A percentile compares a stretch with the other conserved stretches of the same genome.
Conservation (phyloP, 2,888 invertebrate genomes). For the Parasteatoda lunata region DNA sequence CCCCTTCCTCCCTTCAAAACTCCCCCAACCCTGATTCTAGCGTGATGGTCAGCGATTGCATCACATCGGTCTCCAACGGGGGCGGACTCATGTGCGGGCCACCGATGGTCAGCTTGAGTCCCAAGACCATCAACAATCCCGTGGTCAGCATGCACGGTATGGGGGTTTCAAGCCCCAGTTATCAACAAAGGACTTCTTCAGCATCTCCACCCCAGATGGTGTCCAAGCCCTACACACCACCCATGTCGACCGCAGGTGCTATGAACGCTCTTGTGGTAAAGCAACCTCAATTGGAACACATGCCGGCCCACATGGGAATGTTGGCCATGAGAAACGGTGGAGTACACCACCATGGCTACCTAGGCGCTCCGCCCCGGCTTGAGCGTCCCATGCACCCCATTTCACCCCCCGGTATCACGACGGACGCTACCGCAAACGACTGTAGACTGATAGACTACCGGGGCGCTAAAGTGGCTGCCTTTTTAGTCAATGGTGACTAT, state of each 20-base stretch:
- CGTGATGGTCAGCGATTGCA: slow-evolving; percentile 49
- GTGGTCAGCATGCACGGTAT: slow-evolving; percentile 30
- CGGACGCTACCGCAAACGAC: slow-evolving; percentile 85
- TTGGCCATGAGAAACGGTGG: slow-evolving; percentile 56
- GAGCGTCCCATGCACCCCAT: slow-evolving; percentile 64
- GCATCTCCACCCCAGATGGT: slow-evolving; percentile 51
- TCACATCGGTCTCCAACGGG: slow-evolving; percentile 10
- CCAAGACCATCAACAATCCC: slow-evolving; percentile 25
- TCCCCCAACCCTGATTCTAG: slow-evolving; percentile 65
- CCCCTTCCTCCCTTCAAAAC: slow-evolving; percentile 39
- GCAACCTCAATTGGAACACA: slow-evolving; percentile 37
- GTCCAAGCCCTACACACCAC: slow-evolving; percentile 65
- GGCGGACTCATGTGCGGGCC: slow-evolving; percentile 25
- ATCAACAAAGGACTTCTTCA: slow-evolving; percentile 44
- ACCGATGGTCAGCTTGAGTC: slow-evolving; percentile 43
- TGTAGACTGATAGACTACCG: slow-evolving; percentile 97
- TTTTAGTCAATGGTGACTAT: slow-evolving; percentile 81
- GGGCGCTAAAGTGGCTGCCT: slow-evolving; percentile 97
- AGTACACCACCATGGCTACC: slow-evolving; percentile 35
- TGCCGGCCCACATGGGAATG: slow-evolving; percentile 60
- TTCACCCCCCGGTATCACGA: slow-evolving; percentile 67
- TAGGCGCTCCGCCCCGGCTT: slow-evolving; percentile 47
- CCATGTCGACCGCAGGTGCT: slow-evolving; percentile 51
- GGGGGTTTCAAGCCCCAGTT: slow-evolving; percentile 2
- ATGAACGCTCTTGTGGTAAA: slow-evolving; percentile 15